These are phyloP conservation scores for Parnassius orleans DNA, from an alignment of 2,888 invertebrate species.

Conservation along the genomic window DNA sequence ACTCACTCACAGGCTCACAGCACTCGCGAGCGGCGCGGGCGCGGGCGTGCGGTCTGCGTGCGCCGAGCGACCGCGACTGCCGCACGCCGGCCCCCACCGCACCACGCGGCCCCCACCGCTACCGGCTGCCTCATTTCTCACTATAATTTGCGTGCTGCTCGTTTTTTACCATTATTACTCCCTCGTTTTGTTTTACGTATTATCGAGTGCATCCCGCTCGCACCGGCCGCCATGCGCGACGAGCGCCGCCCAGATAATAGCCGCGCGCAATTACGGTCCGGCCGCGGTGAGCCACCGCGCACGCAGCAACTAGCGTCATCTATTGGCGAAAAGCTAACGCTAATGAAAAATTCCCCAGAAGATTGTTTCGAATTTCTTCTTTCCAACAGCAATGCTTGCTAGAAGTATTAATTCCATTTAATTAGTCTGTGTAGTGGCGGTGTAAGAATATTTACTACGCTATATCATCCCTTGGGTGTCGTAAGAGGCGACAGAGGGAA, in stretches of 20 bases:
- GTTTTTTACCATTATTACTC: conserved; percentile 81
- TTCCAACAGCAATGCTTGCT: no score
- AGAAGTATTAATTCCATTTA: no score
- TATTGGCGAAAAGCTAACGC: conserved; percentile 55
- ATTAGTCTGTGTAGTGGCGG: no score
- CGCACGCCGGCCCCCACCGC: conserved; percentile 65
- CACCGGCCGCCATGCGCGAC: conserved; percentile 78
- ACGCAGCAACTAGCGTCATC: conserved; percentile 65
- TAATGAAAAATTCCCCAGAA: no score
- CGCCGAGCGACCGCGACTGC: conserved; percentile 73
- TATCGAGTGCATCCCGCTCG: conserved; percentile 82
- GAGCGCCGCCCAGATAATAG: conserved; percentile 80
- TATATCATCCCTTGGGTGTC: no score
- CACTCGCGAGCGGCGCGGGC: conserved; percentile 69
- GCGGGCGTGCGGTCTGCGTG: conserved; percentile 70
- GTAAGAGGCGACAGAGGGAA: no score
- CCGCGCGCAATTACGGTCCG: conserved; percentile 71
- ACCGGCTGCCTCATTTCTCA: conserved; percentile 81
- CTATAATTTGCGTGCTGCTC: conserved; percentile 81
- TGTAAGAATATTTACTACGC: no score
- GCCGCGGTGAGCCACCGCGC: conserved; percentile 41
- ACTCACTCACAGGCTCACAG: conserved; percentile 70
- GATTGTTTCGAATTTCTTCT: no score
- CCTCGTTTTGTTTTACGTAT: conserved; percentile 81
- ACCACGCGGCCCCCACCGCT: conserved; percentile 74